Evolutionary conservation across 2,888 invertebrate genomes (phyloP).

Genomic region (Apodemia duryi): DNA sequence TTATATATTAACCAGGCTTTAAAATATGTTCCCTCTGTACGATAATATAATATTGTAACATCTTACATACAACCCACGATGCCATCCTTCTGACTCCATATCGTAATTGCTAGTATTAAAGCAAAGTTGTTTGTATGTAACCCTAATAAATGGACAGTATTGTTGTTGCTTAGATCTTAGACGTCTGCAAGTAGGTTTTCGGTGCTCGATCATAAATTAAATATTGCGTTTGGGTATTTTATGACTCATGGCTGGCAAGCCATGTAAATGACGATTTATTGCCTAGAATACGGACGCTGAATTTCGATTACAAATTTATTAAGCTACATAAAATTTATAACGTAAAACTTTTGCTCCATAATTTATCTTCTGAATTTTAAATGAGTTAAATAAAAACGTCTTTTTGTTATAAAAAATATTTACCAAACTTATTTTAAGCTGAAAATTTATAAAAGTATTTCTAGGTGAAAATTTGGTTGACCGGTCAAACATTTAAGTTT

Average conservation of each 20-base stretch:
- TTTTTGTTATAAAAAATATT: no score
- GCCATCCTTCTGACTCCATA: not conserved
- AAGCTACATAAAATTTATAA: constrained; percentile 3
- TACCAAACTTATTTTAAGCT: no score
- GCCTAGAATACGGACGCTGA: not conserved
- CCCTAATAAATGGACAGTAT: constrained; percentile 9
- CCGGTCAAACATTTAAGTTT: no score
- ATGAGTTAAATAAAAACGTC: not conserved
- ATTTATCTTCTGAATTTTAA: not conserved
- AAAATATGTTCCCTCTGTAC: not conserved
- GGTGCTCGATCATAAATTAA: constrained; percentile 6
- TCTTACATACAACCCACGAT: not conserved
- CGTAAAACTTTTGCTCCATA: constrained; percentile 1
- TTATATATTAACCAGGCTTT: no score
- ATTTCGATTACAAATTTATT: constrained; percentile 10
- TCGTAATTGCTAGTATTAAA: constrained; percentile 11
- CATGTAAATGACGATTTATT: constrained; percentile 11
- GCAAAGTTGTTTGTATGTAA: constrained; percentile 7
- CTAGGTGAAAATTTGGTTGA: no score
- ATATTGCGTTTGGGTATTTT: constrained; percentile 8
- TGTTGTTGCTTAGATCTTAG: constrained; percentile 7
- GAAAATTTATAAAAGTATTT: no score
- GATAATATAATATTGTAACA: not conserved
- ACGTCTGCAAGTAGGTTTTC: constrained; percentile 12
- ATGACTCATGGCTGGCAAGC: constrained; percentile 2